These are phyloP conservation scores for Andrena hattorfiana DNA, from an alignment of 2,888 invertebrate species.

Conservation along the genomic window DNA sequence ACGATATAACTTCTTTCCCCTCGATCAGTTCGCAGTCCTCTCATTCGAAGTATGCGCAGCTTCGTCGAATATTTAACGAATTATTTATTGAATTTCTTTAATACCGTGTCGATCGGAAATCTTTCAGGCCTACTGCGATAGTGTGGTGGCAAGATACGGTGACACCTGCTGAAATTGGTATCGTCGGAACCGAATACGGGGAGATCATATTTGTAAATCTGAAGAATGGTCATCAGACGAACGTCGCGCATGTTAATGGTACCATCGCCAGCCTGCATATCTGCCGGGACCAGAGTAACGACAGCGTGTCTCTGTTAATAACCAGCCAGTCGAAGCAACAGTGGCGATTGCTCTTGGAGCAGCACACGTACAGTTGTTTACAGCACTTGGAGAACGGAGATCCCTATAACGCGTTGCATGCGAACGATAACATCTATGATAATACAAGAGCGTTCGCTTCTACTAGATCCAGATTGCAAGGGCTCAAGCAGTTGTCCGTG, in stretches of 20 bases:
- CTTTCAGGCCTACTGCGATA: conserved; percentile 80
- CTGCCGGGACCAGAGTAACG: conserved; percentile 90
- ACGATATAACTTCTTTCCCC: conserved; percentile 87
- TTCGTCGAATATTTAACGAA: background rate
- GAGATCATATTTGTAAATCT: conserved; percentile 90
- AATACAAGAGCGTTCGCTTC: conserved; percentile 81
- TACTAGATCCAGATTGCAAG: conserved; percentile 87
- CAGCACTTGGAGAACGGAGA: conserved; percentile 65
- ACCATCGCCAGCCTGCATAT: conserved; percentile 88
- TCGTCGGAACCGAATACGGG: conserved; percentile 86
- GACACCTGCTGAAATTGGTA: conserved; percentile 81
- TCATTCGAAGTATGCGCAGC: conserved; percentile 77
- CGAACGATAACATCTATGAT: conserved; percentile 54
- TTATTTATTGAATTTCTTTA: background rate
- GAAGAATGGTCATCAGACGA: conserved; percentile 88
- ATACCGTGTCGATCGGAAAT: conserved; percentile 3
- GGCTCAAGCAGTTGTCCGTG: conserved; percentile 89
- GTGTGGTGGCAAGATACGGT: conserved; percentile 83
- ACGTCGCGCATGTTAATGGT: conserved; percentile 87
- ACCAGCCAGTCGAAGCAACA: conserved; percentile 91
- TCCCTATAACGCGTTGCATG: conserved; percentile 16
- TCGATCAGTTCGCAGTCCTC: conserved; percentile 79
- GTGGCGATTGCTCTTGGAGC: conserved; percentile 93
- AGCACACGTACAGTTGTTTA: conserved; percentile 88
- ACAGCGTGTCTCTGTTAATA: conserved; percentile 88